Percentiles rank a stretch among this genome's conserved stretches.
Conservation (phyloP, 2,888 invertebrate species). For the Rotaria macrura region DNA sequence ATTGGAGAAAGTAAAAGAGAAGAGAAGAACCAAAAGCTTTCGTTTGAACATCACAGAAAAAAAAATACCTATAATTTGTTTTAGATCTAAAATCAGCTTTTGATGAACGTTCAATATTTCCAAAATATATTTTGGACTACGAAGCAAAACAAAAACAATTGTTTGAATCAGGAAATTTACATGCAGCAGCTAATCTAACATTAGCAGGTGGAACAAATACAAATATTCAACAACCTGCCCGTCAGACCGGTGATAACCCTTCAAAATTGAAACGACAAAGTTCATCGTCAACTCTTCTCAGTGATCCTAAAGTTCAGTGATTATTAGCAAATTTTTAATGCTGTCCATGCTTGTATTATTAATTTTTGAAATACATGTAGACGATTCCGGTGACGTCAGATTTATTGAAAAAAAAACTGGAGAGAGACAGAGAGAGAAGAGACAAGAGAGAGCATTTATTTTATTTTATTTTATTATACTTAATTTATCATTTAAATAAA, state of each 20-base stretch:
- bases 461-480: too few relatives aligned
- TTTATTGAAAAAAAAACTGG: not conserved
- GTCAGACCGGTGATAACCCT: not conserved
- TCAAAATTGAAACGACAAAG: not conserved
- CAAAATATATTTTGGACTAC: slow-evolving; percentile 47
- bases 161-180: not conserved
- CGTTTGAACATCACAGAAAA: not conserved
- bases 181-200: not conserved
- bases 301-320: not conserved
- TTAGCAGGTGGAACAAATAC: not conserved
- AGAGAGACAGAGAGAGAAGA: too few relatives aligned
- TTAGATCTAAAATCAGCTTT: slow-evolving; percentile 46
- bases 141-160: slow-evolving; percentile 36
- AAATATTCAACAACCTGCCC: not conserved
- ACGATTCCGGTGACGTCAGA: not conserved
- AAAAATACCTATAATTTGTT: slow-evolving; percentile 25
- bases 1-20: not conserved
- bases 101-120: slow-evolving; percentile 49
- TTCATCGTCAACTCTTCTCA: not conserved
- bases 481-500: not conserved
- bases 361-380: not conserved
- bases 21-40: too few relatives aligned
- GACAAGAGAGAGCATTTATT: not conserved
- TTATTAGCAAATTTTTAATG: not conserved
- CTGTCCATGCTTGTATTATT: not conserved